A percentile compares a stretch with the other conserved stretches of the same genome.
phyloP scores from a whole-genome alignment of 1,140 invertebrate species.

The Drosophila orosa region DNA sequence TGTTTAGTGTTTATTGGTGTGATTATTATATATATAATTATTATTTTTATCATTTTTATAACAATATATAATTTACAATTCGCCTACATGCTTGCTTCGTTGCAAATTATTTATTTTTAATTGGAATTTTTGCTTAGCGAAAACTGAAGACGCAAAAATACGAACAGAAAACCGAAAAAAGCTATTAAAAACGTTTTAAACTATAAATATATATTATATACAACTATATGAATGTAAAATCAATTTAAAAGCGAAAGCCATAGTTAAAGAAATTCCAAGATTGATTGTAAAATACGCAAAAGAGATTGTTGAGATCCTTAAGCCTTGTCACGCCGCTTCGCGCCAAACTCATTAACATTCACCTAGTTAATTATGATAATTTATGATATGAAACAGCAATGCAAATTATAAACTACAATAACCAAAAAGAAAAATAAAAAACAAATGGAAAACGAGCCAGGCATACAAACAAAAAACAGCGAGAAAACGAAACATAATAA shows the following conservation, averaged over 20 bases:
- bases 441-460: slow-evolving; percentile 53
- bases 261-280: slow-evolving; percentile 49
- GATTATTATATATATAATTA: slow-evolving; percentile 59
- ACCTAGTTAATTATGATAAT: slow-evolving; percentile 64
- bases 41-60: slow-evolving; percentile 72
- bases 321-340: slow-evolving; percentile 66
- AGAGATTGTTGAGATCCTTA: slow-evolving; percentile 42
- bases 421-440: slow-evolving; percentile 34
- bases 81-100: slow-evolving; percentile 14
- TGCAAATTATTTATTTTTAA: slow-evolving; percentile 54
- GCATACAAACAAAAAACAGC: slow-evolving; percentile 40
- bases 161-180: background rate
- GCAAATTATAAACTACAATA: slow-evolving; percentile 61
- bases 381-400: slow-evolving; percentile 61
- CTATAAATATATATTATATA: slow-evolving; percentile 28
- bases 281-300: slow-evolving; percentile 56
- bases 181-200: slow-evolving; percentile 46
- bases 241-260: slow-evolving; percentile 47
- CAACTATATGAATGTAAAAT: slow-evolving; percentile 48
- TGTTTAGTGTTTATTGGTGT: slow-evolving; percentile 75
- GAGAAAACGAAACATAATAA: slow-evolving; percentile 32
- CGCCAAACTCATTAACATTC: slow-evolving; percentile 50
- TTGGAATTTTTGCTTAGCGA: slow-evolving; percentile 74
- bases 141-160: slow-evolving; percentile 31
- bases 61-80: slow-evolving; percentile 66